A percentile compares a stretch with the other conserved stretches of the same genome.
phyloP scores from a whole-genome alignment of 2,888 invertebrate species.

The Zygaena filipendulae region DNA sequence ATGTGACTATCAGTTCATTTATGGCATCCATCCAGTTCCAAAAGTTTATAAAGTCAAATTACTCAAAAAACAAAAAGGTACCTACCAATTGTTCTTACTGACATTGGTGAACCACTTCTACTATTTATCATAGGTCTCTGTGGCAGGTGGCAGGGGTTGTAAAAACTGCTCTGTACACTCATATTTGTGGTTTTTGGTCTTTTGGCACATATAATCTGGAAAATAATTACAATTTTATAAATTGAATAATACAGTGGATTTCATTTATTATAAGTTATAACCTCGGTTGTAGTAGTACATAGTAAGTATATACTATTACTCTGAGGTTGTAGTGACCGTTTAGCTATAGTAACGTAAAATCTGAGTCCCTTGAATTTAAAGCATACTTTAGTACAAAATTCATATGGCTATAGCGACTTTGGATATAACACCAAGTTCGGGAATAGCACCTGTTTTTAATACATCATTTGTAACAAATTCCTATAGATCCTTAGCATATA shows the following conservation, averaged over 20 bases:
- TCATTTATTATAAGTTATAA: constrained; percentile 1
- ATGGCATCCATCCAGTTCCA: no score
- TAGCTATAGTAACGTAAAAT: not conserved
- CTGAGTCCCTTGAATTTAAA: not conserved
- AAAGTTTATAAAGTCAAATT: no score
- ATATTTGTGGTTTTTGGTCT: constrained; percentile 34
- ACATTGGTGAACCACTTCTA: constrained; percentile 40
- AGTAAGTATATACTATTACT: no score
- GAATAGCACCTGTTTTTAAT: not conserved
- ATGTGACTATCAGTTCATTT: no score
- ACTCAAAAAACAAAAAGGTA: constrained; percentile 6
- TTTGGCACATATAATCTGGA: constrained; percentile 33
- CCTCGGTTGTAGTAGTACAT: no score
- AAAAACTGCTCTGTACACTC: no score
- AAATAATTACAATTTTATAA: constrained; percentile 8
- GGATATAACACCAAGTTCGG: not conserved
- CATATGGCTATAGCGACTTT: not conserved
- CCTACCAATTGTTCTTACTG: constrained; percentile 40
- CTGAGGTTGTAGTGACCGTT: not conserved
- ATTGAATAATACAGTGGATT: constrained; percentile 1
- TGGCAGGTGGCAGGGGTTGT: no score
- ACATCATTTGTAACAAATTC: not conserved
- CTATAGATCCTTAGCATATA: not conserved
- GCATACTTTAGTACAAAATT: not conserved
- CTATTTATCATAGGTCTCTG: constrained; percentile 32